Evolutionary conservation across 2,797 vertebrate genomes (phyloP), one percentile per base, ranked within the genome.

Genomic region (Kryptolebias ocellatus): DNA sequence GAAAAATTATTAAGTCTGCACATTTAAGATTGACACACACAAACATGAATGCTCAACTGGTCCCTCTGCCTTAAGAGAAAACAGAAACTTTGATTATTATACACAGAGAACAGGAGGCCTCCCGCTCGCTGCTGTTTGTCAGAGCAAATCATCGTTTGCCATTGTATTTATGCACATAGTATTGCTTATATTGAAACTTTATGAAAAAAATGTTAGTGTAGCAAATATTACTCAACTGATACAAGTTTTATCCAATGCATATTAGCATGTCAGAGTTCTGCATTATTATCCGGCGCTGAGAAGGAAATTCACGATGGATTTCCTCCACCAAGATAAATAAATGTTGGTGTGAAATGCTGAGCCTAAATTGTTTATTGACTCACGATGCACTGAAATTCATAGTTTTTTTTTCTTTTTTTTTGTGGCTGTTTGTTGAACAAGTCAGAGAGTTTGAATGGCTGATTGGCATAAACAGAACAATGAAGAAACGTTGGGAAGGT

Each of bases 311-410:
- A 52, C n/a, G 16, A 44, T 57, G 46, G 18, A 55, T 37, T 65
- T 54, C 17, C 17, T 42, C 44, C 16, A 52, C 15, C 24, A 11
- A 51, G 28, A 39, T 42, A 20, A 31, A 17, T 20, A 24, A 59
- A 65, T 11, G 7, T 14, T 50, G 4, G 10, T 47, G 2, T 52
- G 51, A 73, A 72, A 60, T 20, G n/a, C 24, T 46, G 50, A 45
- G 17, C 20, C 18, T 29, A 28, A 50, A 67, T 59, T 52, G 55
- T 58, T 67, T 51, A 58, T 67, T 5, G 47, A 67, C 58, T 60
- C 17, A 18, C 5, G 15, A 55, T 67, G 63, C 44, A 55, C 29
- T 27, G 28, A 28, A 44, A 44, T 52, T 4, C 47, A 52, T 28
- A 44, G 24, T 14, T 9, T 51, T 55, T 57, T 31, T 18, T 51